A percentile compares a stretch with the other conserved stretches of the same genome.
phyloP scores from a whole-genome alignment of 1,140 invertebrate species.

The Solenopsis fugax region DNA sequence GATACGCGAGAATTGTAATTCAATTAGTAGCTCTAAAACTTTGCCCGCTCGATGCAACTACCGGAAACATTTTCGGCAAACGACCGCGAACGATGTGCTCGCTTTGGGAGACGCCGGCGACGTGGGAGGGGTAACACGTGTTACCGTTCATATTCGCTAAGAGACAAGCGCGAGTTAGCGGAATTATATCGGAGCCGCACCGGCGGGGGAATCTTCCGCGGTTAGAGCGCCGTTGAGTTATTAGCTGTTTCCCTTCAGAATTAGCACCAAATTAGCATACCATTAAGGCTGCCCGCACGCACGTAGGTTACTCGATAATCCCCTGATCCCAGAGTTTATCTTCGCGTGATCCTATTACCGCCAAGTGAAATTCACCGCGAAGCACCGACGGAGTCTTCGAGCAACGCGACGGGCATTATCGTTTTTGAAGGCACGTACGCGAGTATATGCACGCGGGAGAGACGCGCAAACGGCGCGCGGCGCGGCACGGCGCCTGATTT shows the following conservation, averaged over 20 bases:
- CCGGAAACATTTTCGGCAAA: constrained; percentile 56
- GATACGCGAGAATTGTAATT: constrained; percentile 49
- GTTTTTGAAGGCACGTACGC: constrained; percentile 36
- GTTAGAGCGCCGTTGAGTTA: constrained; percentile 72
- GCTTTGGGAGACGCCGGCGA: constrained; percentile 26
- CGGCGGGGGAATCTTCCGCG: constrained; percentile 46
- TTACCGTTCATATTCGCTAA: constrained; percentile 54
- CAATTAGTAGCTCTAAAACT: constrained; percentile 59
- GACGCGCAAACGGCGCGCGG: neutral
- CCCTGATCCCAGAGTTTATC: constrained; percentile 75
- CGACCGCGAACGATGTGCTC: constrained; percentile 47
- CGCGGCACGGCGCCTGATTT: neutral
- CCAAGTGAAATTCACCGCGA: constrained; percentile 61
- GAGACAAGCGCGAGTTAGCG: constrained; percentile 53
- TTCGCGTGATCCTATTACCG: constrained; percentile 75
- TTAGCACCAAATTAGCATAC: constrained; percentile 79
- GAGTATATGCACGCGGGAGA: neutral
- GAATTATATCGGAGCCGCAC: constrained; percentile 59
- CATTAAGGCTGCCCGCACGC: constrained; percentile 73
- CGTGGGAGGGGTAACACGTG: constrained; percentile 37
- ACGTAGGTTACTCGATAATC: constrained; percentile 74
- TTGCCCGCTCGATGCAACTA: constrained; percentile 44
- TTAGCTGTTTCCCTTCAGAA: constrained; percentile 79
- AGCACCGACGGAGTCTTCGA: constrained; percentile 42
- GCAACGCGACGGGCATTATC: constrained; percentile 34